phyloP scores from a whole-genome alignment of 2,888 invertebrate species.

The Athrips mouffetella region DNA sequence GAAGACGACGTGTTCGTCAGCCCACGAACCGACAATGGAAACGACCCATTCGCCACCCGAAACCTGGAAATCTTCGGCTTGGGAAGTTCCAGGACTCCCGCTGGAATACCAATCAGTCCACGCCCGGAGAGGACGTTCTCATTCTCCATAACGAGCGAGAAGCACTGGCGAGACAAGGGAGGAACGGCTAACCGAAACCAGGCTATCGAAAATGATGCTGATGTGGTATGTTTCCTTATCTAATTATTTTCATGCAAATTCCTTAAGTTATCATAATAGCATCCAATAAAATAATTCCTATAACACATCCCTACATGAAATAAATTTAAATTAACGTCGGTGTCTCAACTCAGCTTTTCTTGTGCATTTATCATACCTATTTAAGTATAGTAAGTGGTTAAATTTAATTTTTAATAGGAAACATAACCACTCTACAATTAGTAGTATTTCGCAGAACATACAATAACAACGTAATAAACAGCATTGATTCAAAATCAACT shows the following conservation, averaged over 20 bases:
- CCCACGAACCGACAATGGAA: constrained; percentile 55
- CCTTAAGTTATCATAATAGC: too few species aligned
- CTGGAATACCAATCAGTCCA: constrained; percentile 63
- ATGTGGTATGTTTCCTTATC: constrained; percentile 41
- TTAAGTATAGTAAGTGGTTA: too few species aligned
- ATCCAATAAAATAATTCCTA: too few species aligned
- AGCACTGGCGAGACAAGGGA: constrained; percentile 71
- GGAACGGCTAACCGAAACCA: constrained; percentile 64
- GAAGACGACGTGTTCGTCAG: constrained; percentile 72
- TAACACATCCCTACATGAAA: too few species aligned
- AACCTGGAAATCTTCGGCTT: constrained; percentile 66
- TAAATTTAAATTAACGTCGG: too few species aligned
- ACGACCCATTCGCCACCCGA: constrained; percentile 62
- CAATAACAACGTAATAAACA: not conserved
- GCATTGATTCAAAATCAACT: constrained; percentile 3
- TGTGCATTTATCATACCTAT: too few species aligned
- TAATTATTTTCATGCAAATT: not conserved
- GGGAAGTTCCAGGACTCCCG: constrained; percentile 61
- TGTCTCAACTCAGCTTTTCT: too few species aligned
- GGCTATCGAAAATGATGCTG: constrained; percentile 37
- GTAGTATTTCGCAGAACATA: constrained; percentile 5
- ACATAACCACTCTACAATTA: not conserved
- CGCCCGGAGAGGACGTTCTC: constrained; percentile 62
- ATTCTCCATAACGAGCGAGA: constrained; percentile 64
- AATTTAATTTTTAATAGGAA: too few species aligned